These are phyloP conservation scores for Podarcis lilfordi DNA, from an alignment of 2,797 vertebrate species.

Conservation along the genomic window DNA sequence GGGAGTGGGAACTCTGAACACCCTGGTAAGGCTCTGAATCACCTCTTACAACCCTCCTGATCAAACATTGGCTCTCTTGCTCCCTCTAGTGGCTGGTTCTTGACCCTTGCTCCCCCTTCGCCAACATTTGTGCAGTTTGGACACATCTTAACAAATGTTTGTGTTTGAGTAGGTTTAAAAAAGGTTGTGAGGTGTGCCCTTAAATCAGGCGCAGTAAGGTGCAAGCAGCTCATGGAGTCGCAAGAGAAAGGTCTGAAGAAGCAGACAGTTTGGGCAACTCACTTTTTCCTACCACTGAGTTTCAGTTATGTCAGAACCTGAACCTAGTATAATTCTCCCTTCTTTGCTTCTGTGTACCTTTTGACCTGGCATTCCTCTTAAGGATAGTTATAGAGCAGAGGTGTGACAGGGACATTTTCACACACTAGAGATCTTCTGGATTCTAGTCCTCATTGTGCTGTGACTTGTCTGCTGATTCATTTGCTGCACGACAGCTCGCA, in stretches of 20 bases:
- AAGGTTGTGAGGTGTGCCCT: not conserved
- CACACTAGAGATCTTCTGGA: not conserved
- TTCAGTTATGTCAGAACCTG: too few relatives aligned
- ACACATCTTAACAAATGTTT: not conserved
- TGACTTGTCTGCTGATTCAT: not conserved
- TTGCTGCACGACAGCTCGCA: not conserved
- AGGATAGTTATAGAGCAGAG: too few relatives aligned
- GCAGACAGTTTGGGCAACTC: not conserved
- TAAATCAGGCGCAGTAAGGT: not conserved
- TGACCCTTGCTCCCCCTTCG: too few relatives aligned
- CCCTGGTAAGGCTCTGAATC: too few relatives aligned
- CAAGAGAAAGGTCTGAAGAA: not conserved
- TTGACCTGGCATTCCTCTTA: not conserved
- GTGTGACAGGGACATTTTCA: not conserved
- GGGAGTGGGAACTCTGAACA: not conserved
- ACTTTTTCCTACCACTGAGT: not conserved
- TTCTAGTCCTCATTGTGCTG: not conserved
- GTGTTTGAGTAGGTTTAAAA: not conserved
- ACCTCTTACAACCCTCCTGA: too few relatives aligned
- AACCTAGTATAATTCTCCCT: not conserved
- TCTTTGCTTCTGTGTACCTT: not conserved
- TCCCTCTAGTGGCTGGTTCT: not conserved
- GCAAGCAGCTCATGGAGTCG: too few relatives aligned
- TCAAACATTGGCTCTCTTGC: not conserved
- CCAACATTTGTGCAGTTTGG: not conserved